These are phyloP conservation scores for Marronus borbonicus DNA, from an alignment of 2,888 invertebrate species.

Conservation along the genomic window DNA sequence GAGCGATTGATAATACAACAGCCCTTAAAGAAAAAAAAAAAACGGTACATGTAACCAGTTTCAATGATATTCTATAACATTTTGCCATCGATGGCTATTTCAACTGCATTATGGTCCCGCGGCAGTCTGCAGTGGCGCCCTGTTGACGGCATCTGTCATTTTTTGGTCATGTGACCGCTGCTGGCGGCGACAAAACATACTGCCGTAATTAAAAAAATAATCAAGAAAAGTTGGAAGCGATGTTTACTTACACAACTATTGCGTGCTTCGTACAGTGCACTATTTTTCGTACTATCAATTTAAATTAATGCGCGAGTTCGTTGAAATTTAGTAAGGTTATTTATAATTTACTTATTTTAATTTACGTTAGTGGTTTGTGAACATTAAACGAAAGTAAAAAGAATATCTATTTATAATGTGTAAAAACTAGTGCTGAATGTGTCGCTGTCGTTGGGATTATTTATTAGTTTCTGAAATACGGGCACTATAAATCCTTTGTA, in stretches of 20 bases:
- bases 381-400: background rate
- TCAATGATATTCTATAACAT: no score
- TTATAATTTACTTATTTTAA: background rate
- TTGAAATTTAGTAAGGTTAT: conserved; percentile 16
- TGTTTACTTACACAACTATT: conserved; percentile 43
- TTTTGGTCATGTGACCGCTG: conserved; percentile 50
- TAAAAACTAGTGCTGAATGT: conserved; percentile 7
- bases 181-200: conserved; percentile 49
- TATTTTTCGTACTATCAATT: conserved; percentile 24
- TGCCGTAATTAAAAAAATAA: conserved; percentile 47
- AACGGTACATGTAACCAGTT: no score
- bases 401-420: conserved; percentile 2
- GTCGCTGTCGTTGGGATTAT: conserved; percentile 1
- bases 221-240: conserved; percentile 23
- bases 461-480: background rate
- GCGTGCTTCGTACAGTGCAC: conserved; percentile 30
- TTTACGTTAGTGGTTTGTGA: background rate
- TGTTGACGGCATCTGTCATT: conserved; percentile 47
- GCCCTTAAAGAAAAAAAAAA: no score
- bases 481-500: background rate
- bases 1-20: no score
- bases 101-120: background rate
- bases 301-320: conserved; percentile 17
- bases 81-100: no score
- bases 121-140: conserved; percentile 46